These are phyloP conservation scores for Phrynosoma platyrhinos DNA, from an alignment of 2,113 vertebrate genomes.

Conservation along the genomic window DNA sequence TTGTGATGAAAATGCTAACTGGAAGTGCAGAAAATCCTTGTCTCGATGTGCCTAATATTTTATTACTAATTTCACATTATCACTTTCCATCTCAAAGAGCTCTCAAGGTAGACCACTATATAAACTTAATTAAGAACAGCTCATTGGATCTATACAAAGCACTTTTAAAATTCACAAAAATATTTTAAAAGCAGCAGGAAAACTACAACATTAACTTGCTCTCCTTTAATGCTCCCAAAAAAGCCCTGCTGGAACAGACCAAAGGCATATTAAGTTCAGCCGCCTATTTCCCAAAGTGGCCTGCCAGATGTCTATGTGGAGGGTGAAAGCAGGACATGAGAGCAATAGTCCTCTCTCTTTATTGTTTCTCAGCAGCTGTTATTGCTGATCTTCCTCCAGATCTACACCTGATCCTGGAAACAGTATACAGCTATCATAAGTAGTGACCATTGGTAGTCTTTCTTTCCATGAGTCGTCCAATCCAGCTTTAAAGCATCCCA, in stretches of 20 bases:
- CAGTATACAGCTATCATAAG: not conserved
- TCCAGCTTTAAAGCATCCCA: not conserved
- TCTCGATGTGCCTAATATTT: not conserved
- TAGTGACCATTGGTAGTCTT: not conserved
- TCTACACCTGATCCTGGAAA: not conserved
- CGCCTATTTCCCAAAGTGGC: not conserved
- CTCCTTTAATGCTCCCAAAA: not conserved
- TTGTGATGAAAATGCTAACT: not conserved
- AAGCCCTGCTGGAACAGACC: not conserved
- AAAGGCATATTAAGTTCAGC: not conserved
- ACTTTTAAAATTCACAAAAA: not conserved
- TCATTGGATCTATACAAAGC: not conserved
- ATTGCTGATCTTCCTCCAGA: not conserved
- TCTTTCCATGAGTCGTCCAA: too few relatives aligned
- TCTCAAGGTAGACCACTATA: not conserved
- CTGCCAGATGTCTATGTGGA: too few relatives aligned
- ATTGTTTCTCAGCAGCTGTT: not conserved
- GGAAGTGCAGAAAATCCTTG: not conserved
- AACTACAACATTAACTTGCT: not conserved
- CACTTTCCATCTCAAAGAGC: not conserved
- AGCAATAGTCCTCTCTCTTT: not conserved
- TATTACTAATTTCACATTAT: not conserved
- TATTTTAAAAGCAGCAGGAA: not conserved
- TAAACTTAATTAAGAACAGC: not conserved
- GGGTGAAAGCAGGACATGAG: not conserved